phyloP scores from a whole-genome alignment of 2,888 invertebrate species.

The Tachina fera region DNA sequence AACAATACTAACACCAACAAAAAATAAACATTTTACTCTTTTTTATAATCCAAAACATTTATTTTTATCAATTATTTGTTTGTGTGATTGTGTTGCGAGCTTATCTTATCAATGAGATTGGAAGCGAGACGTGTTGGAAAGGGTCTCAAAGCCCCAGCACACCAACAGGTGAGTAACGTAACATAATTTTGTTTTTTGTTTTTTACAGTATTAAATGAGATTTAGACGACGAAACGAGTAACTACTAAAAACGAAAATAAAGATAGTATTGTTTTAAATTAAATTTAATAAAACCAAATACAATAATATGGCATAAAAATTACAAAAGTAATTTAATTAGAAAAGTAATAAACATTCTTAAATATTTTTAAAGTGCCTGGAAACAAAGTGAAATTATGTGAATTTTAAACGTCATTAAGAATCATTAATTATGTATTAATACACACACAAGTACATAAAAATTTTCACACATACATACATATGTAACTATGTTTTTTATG shows the following conservation, averaged over 20 bases:
- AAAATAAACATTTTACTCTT: conserved; percentile 34
- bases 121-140: conserved; percentile 37
- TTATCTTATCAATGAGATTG: conserved; percentile 69
- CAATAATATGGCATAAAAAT: neutral
- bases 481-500: too few relatives aligned
- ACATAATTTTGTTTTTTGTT: neutral
- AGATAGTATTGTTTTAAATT: neutral
- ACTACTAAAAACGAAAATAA: conserved; percentile 15
- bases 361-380: neutral
- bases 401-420: neutral
- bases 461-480: neutral
- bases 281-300: neutral
- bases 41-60: conserved; percentile 62
- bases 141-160: conserved; percentile 30
- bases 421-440: neutral
- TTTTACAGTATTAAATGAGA: conserved; percentile 68
- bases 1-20: conserved; percentile 17
- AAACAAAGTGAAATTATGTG: neutral
- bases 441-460: neutral
- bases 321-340: neutral
- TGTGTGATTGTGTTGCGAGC: conserved; percentile 31
- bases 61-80: conserved; percentile 58
- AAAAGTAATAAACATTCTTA: neutral
- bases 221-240: conserved; percentile 57
- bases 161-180: conserved; percentile 66